Base-by-base conservation (phyloP, 2,888 invertebrate genomes). In the Megalurothrips usitatus region DNA sequence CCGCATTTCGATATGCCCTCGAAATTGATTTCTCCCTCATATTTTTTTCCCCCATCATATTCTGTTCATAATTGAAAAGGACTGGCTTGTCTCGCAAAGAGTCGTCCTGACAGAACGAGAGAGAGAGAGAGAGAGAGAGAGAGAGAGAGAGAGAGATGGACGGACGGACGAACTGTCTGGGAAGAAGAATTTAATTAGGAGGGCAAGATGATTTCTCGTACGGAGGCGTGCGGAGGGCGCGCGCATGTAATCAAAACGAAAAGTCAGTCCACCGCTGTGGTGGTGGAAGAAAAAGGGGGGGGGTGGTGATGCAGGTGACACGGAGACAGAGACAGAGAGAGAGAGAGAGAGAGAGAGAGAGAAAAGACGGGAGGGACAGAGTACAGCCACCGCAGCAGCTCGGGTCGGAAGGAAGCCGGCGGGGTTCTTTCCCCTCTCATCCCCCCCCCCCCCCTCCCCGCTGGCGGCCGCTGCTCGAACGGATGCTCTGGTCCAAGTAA, bases 221-320 rank as follows among this genome's bases (percentile, higher is more conserved):
- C 34, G 34, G 34, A 43, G 34, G n/a, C n/a, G n/a, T n/a, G n/a
- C 34, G 34, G 34, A 6, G 34, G 2, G 63, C 14, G 49, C 17
- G n/a, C n/a, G n/a, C n/a, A n/a, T 34, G 28, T n/a, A 1, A 26
- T 43, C 19, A 26, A 34, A 43, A 79, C 43, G n/a, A 47, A n/a
- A 86, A 84, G 83, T 84, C 79, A 82, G 68, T 80, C 84, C 80
- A n/a, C n/a, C n/a, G n/a, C n/a, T n/a, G n/a, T n/a, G n/a, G n/a
- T n/a, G n/a, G n/a, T n/a, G 47, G 1, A 9, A 19, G 43, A 80
- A 79, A 78, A 80, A 79, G 28, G 79, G 79, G 2, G 75, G 75
- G 28, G 79, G 79, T 23, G 75, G 75, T 14, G 63, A 82, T 26
- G 49, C 58, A 49, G 79, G 78, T 49, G 52, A 78, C 14, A 78